Evolutionary conservation across 2,113 vertebrate species (phyloP).

Genomic region (Numenius arquata): DNA sequence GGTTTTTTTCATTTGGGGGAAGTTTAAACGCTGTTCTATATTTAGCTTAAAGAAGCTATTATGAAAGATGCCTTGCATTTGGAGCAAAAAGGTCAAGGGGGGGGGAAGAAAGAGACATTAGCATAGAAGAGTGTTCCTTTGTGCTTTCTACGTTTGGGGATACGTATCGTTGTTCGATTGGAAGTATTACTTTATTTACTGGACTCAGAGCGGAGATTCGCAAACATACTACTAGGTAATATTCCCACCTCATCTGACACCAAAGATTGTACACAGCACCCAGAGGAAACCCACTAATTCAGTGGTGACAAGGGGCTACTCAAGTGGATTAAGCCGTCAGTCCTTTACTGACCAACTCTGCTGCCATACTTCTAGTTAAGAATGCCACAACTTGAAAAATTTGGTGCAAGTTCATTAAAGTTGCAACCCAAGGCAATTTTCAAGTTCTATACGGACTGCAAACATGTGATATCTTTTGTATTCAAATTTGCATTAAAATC

Average conservation of each 20-base stretch:
- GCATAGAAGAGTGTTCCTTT: neutral
- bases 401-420: neutral
- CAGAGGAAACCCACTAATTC: neutral
- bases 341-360: neutral
- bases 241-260: neutral
- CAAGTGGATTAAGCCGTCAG: neutral
- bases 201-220: neutral
- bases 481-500: neutral
- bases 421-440: neutral
- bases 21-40: neutral
- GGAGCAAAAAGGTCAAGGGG: neutral
- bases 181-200: neutral
- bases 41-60: neutral
- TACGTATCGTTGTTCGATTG: accelerated
- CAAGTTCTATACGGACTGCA: neutral
- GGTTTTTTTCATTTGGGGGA: neutral
- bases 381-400: neutral
- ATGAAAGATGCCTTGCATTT: neutral
- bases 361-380: neutral
- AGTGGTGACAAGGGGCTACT: neutral
- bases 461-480: neutral
- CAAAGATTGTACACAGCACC: neutral
- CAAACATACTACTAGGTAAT: neutral
- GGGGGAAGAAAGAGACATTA: neutral
- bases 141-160: neutral